Percentiles rank a stretch among this genome's conserved stretches.
Evolutionary conservation across 2,113 vertebrate species (phyloP).

Genomic region (Poecilia latipinna): DNA sequence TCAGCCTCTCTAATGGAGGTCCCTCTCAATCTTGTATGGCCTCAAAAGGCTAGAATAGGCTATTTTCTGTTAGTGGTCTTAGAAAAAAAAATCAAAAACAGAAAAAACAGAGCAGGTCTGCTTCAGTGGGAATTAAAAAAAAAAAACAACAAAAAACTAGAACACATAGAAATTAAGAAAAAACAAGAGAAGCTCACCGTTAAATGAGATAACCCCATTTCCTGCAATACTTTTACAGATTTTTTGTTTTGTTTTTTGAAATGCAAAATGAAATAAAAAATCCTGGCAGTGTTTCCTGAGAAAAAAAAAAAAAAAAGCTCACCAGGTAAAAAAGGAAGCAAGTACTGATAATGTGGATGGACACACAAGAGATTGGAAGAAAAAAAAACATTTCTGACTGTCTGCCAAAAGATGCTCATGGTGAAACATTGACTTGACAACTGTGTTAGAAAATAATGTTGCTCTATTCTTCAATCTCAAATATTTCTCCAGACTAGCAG

Average conservation of each 20-base stretch:
- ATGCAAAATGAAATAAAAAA: conserved; percentile 11
- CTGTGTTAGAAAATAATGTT: background rate
- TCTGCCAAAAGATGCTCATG: background rate
- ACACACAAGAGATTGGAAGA: background rate
- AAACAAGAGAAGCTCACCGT: conserved; percentile 41
- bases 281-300: background rate
- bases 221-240: conserved; percentile 9
- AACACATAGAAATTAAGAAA: conserved; percentile 43
- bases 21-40: conserved; percentile 39
- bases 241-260: conserved; percentile 19
- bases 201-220: conserved; percentile 57
- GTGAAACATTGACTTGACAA: background rate
- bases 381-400: background rate
- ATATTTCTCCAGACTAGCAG: too few relatives aligned
- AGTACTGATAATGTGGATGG: background rate
- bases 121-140: conserved; percentile 15
- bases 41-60: conserved; percentile 54
- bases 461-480: background rate
- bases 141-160: conserved; percentile 5
- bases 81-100: too few relatives aligned
- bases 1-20: conserved; percentile 57
- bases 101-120: background rate
- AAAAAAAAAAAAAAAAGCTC: conserved; percentile 6
- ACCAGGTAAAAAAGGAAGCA: conserved; percentile 1
- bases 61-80: conserved; percentile 57